Evolutionary conservation across 2,113 vertebrate genomes (phyloP).

Genomic region (human (Homo sapiens)): GRCh38 chr14:28078001-28078500

Average conservation of each 20-base stretch:
- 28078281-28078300: background rate
- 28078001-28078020: background rate
- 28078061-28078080: background rate
- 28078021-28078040: background rate
- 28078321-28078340: background rate
- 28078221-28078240: background rate
- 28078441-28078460: background rate
- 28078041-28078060: background rate
- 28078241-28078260: background rate
- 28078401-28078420: background rate
- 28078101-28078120: background rate
- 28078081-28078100: background rate
- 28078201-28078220: background rate
- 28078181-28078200: background rate
- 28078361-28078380: background rate
- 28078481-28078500: background rate
- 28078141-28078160: background rate
- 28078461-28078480: background rate
- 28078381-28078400: background rate
- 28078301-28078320: background rate
- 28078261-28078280: background rate
- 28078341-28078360: background rate
- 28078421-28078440: background rate
- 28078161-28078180: background rate
- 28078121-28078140: background rate